A percentile compares a stretch with the other conserved stretches of the same genome.
phyloP scores from a whole-genome alignment of 2,888 invertebrate genomes.

The Margaritifera margaritifera region DNA sequence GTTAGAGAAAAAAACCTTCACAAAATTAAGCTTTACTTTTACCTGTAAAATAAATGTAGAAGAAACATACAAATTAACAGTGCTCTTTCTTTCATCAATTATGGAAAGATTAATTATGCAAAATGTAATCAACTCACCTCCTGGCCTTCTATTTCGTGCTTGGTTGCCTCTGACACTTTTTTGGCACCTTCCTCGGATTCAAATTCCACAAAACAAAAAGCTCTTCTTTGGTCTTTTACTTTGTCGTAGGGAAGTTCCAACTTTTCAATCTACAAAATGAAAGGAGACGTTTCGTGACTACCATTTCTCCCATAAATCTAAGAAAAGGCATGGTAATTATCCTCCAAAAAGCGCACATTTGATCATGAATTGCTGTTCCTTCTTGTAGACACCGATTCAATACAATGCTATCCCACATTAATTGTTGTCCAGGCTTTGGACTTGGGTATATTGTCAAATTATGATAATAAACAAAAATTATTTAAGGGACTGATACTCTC shows the following conservation, averaged over 20 bases:
- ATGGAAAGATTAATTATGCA: neutral
- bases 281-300: too few relatives aligned
- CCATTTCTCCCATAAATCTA: too few relatives aligned
- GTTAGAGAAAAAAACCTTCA: too few relatives aligned
- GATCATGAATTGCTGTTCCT: too few relatives aligned
- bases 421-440: too few relatives aligned
- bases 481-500: too few relatives aligned
- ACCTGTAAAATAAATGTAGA: conserved; percentile 8
- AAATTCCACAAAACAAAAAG: conserved; percentile 98
- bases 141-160: conserved; percentile 81
- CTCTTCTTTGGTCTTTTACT: conserved; percentile 95
- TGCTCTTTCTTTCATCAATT: neutral
- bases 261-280: conserved; percentile 88
- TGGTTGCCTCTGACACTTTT: conserved; percentile 74
- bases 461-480: too few relatives aligned
- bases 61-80: conserved; percentile 17
- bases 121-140: conserved; percentile 81
- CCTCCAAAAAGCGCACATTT: too few relatives aligned
- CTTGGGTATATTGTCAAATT: too few relatives aligned
- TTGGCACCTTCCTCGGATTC: conserved; percentile 95
- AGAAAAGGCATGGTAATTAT: too few relatives aligned
- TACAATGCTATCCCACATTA: too few relatives aligned
- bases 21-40: conserved; percentile 1
- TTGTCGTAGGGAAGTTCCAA: conserved; percentile 98
- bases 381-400: too few relatives aligned